Evolutionary conservation across 2,113 vertebrate species (phyloP), one percentile per base, ranked within the genome.

Genomic region (Eonycteris spelaea): DNA sequence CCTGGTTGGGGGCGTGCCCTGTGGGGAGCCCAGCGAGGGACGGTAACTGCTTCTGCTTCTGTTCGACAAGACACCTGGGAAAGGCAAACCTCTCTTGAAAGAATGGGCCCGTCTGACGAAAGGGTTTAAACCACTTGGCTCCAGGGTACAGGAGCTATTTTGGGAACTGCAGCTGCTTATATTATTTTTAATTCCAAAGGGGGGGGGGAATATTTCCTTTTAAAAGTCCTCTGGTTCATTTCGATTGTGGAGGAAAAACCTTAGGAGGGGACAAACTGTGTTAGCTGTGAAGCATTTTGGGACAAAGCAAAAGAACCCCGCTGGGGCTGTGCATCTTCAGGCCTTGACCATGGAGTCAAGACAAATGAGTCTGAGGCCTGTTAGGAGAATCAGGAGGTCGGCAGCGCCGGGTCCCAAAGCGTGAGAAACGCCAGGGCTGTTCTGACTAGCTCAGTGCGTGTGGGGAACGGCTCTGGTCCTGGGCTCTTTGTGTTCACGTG

Each of bases 171-270:
- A 71, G 77, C 45, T 87, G 70, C 70, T 84, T 92, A 35, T 68
- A 77, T 94, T 94, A 95, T 95, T 97, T 97, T 97, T 95, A 94
- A 80, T 92, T n/a, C n/a, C 43, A 77, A 93, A 80, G 53, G 43
- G 6, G 8, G 8, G 48, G 38, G 35, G 1, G 78, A 75, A 45
- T 63, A 13, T 71, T 92, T 53, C 40, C 48, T 90, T 90, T 57
- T 3, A 33, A 71, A 96, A 92, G 28, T 12, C 0, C 28, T 71
- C 45, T 85, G 74, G 83, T 79, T 92, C 38, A 97, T 82, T 97
- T 95, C 80, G 89, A 75, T 70, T n/a, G 28, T 11, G 35, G n/a
- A 78, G 83, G 91, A 33, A 92, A 91, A 80, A 89, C 26, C 1
- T 53, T 75, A 40, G 61, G 40, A 53, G 28, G 38, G 86, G n/a